These are phyloP conservation scores for Dyspetes luteomarginatus DNA, from an alignment of 2,888 invertebrate species.

Conservation along the genomic window DNA sequence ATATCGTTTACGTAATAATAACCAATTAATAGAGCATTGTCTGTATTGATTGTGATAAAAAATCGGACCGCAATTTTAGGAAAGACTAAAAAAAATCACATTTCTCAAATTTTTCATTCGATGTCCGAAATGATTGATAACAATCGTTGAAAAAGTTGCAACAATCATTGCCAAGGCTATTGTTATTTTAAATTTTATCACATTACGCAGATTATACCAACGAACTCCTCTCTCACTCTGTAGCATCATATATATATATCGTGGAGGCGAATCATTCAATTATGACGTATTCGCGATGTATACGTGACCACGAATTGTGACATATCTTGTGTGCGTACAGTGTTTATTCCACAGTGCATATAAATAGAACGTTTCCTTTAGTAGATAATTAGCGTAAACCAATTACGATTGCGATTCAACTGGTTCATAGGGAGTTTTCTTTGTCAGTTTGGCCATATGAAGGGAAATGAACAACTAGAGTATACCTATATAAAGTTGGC, in stretches of 20 bases:
- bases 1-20: neutral
- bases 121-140: conserved; percentile 6
- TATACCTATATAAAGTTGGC: too few relatives aligned
- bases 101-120: neutral
- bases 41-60: neutral
- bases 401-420: conserved; percentile 28
- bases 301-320: conserved; percentile 17
- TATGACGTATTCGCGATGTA: conserved; percentile 11
- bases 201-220: conserved; percentile 32
- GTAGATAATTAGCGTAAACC: conserved; percentile 36
- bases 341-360: conserved; percentile 20
- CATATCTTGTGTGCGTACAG: conserved; percentile 3
- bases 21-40: neutral
- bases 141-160: neutral
- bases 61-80: neutral
- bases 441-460: neutral
- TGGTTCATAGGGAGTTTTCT: conserved; percentile 7
- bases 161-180: conserved; percentile 21
- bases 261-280: conserved; percentile 40
- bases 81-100: neutral
- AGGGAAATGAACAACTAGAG: neutral
- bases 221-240: conserved; percentile 21
- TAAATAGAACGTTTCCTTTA: conserved; percentile 44
- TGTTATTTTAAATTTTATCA: conserved; percentile 12
- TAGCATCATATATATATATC: conserved; percentile 1